Conservation (phyloP, 2,113 vertebrate species). For the Hypocryptadius cinnamomeus region DNA sequence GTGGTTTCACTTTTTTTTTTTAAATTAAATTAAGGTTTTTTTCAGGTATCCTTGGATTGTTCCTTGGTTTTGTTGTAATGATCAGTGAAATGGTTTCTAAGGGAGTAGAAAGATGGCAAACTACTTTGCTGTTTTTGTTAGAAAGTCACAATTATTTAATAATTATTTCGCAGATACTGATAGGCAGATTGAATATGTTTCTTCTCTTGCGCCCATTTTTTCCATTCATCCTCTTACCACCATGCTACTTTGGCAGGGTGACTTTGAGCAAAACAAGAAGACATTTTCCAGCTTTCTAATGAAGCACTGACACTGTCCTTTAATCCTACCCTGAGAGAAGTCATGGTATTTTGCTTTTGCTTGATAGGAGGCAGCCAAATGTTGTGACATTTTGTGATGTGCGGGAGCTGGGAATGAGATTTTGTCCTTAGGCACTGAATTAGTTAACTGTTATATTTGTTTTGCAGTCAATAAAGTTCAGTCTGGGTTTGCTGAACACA, state of each 20-base stretch:
- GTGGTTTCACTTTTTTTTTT: background rate
- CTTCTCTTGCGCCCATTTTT: background rate
- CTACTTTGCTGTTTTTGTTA: background rate
- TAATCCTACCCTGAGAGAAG: constrained; percentile 37
- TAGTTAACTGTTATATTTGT: background rate
- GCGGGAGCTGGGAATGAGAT: background rate
- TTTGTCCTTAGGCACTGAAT: constrained; percentile 12
- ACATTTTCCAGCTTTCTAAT: background rate
- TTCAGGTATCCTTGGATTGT: background rate
- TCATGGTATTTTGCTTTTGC: constrained; percentile 7
- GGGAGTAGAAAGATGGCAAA: background rate
- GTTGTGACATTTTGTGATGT: constrained; percentile 15
- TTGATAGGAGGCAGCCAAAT: constrained; percentile 8
- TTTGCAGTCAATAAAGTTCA: background rate
- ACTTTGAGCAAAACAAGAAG: background rate
- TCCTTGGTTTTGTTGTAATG: background rate
- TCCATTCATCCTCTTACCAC: background rate
- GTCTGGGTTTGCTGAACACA: background rate
- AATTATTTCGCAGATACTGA: background rate
- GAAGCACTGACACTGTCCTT: background rate
- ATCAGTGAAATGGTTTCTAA: background rate
- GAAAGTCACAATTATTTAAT: background rate
- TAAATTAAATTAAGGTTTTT: background rate
- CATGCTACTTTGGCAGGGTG: background rate
- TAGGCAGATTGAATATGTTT: background rate